These are phyloP conservation scores for Drosophila dunni DNA, from an alignment of 1,140 invertebrate genomes.

Conservation along the genomic window DNA sequence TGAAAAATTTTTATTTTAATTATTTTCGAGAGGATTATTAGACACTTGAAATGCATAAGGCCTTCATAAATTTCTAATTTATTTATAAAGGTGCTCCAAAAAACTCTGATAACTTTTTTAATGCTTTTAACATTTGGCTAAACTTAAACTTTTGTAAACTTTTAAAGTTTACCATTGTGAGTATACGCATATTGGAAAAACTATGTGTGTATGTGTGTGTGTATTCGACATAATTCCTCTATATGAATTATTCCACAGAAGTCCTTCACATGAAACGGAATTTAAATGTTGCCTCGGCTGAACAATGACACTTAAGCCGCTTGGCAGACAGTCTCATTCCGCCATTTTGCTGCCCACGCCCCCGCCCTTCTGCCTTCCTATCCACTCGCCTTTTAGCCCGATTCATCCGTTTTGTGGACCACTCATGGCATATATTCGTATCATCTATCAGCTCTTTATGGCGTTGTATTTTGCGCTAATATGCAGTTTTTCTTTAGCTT, in stretches of 20 bases:
- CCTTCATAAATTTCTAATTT: too few relatives aligned
- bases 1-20: too few relatives aligned
- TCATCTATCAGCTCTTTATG: constrained; percentile 54
- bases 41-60: too few relatives aligned
- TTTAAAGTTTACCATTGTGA: too few relatives aligned
- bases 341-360: background rate
- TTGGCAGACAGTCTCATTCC: constrained; percentile 63
- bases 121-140: too few relatives aligned
- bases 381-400: too few relatives aligned
- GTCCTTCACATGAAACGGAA: constrained; percentile 65
- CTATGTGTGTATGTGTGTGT: background rate
- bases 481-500: constrained; percentile 67
- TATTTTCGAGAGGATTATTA: too few relatives aligned
- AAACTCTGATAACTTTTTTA: too few relatives aligned
- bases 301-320: constrained; percentile 81
- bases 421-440: constrained; percentile 8
- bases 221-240: constrained; percentile 31
- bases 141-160: too few relatives aligned
- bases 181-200: too few relatives aligned
- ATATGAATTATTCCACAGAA: constrained; percentile 46
- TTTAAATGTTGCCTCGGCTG: constrained; percentile 66
- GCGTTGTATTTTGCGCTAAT: constrained; percentile 78
- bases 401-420: background rate
- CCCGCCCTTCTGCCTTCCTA: background rate
- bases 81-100: too few relatives aligned